Evolutionary conservation across 2,888 invertebrate genomes (phyloP).

Genomic region (Noctua pronuba): DNA sequence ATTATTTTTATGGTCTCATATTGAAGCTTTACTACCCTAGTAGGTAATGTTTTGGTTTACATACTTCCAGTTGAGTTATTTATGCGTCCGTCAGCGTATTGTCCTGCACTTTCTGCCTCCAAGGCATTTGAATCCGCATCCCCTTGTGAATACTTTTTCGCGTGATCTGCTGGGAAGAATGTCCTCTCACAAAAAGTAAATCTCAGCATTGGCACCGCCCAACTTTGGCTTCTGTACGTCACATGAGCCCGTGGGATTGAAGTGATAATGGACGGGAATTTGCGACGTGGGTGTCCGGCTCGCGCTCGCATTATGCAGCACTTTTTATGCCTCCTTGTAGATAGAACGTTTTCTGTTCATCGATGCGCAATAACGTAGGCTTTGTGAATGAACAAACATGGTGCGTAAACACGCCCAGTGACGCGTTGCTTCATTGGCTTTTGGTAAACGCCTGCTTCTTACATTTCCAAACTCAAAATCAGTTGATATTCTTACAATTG

Average conservation of each 20-base stretch:
- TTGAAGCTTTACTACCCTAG: background rate
- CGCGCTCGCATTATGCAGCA: constrained; percentile 81
- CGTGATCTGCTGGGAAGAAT: constrained; percentile 81
- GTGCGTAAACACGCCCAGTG: constrained; percentile 79
- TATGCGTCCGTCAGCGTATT: constrained; percentile 28
- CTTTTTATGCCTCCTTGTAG: constrained; percentile 80
- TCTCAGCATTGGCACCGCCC: constrained; percentile 80
- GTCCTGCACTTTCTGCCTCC: constrained; percentile 44
- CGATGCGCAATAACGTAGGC: constrained; percentile 81
- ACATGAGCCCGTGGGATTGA: constrained; percentile 87
- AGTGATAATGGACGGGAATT: constrained; percentile 82
- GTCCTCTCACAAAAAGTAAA: constrained; percentile 80
- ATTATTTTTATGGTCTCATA: constrained; percentile 22
- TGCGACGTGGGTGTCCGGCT: constrained; percentile 88
- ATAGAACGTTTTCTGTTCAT: constrained; percentile 77
- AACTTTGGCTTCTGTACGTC: constrained; percentile 84
- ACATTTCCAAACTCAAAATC: constrained; percentile 59
- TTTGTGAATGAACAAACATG: constrained; percentile 83
- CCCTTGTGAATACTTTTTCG: constrained; percentile 71
- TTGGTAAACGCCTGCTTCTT: constrained; percentile 70
- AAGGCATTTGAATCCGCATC: constrained; percentile 58
- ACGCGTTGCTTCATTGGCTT: constrained; percentile 71
- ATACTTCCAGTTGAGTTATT: constrained; percentile 15
- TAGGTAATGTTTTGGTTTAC: constrained; percentile 11
- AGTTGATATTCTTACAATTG: constrained; percentile 16